Evolutionary conservation across 2,113 vertebrate genomes (phyloP), one percentile per base, ranked within the genome.

Genomic region (Podarcis raffonei): DNA sequence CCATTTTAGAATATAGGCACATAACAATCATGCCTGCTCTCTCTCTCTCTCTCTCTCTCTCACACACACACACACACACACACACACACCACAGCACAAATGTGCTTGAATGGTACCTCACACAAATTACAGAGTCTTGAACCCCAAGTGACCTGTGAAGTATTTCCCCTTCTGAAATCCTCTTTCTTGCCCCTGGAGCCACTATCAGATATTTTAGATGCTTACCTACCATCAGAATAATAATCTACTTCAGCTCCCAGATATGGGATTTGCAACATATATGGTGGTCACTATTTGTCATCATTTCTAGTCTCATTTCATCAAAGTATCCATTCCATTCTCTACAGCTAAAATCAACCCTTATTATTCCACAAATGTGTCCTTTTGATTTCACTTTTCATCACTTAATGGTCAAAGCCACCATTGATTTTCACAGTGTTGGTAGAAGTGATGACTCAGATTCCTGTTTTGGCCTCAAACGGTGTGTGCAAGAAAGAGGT

Each of bases 261-360:
- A 68, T 1, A 6, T 0, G 13, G 68, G 77, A 15, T 85, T 87
- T 0, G 2, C 81, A 75, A 84, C 85, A 53, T 35, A 88, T 81
- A 90, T 83, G 89, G 18, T 7, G 30, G 22, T 32, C 23, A 3
- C 22, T 59, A 8, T 18, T 5, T 2, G 2, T 3, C 81, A 4
- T 30, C 39, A 85, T 48, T 79, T 23, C 13, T 78, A 62, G 59
- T 53, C 74, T 69, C 12, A 53, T 86, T 48, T 62, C 37, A 91
- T 80, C 80, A 90, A 92, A 30, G 79, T 83, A 92, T 92, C 87
- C 95, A 94, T 66, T 8, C 30, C 84, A 87, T 16, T 35, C 22
- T 62, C 92, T 65, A 90, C 88, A 72, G 1, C 7, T 27, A 79
- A 86, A 22, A 94, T 1, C 37, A 35, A 86, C 71, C 2, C n/a